Evolutionary conservation across 2,888 invertebrate genomes (phyloP), one percentile per base, ranked within the genome.

Genomic region (Lysandra bellargus): DNA sequence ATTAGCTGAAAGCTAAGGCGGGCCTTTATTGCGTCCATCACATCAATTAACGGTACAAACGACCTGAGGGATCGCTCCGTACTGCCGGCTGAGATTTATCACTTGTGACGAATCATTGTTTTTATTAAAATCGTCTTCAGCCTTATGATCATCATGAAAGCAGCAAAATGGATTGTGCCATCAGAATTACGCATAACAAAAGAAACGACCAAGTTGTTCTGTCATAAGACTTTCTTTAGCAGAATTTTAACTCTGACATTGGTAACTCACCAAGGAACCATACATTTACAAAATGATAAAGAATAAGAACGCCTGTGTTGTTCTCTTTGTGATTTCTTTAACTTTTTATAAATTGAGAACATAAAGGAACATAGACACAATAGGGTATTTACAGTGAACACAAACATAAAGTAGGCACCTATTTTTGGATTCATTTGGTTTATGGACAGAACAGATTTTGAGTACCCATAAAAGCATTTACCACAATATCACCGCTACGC

Each of bases 21-120:
- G n/a, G 44, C 74, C 73, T 7, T 76, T 53, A 53, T 76, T 76
- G 76, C 49, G 57, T 76, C 76, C 53, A 57, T 76, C 53, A 76
- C 49, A 53, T 53, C 76, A 76, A 76, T 53, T 76, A 53, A 76
- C 57, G 57, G 76, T 76, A 37, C 57, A 76, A 76, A 76, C 76
- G 53, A 53, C 53, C 33, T 30, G 53, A 57, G 57, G 76, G 57
- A 30, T 57, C 30, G 76, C 76, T 23, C 4, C 23, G 74, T 44
- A 74, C 7, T 44, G n/a, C 12, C 44, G 37, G 17, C 40, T 74
- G 30, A 49, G 75, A 49, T 75, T 75, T 75, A 49, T 75, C 75
- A 75, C 75, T 49, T 53, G 44, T 6, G 9, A 44, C 44, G 17
- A 49, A 9, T 49, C 9, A 44, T 53, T 75, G 44, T 75, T 75